A percentile compares a stretch with the other conserved stretches of the same genome.
Conservation (phyloP, 2,797 vertebrate genomes). For the Euthynnus affinis region DNA sequence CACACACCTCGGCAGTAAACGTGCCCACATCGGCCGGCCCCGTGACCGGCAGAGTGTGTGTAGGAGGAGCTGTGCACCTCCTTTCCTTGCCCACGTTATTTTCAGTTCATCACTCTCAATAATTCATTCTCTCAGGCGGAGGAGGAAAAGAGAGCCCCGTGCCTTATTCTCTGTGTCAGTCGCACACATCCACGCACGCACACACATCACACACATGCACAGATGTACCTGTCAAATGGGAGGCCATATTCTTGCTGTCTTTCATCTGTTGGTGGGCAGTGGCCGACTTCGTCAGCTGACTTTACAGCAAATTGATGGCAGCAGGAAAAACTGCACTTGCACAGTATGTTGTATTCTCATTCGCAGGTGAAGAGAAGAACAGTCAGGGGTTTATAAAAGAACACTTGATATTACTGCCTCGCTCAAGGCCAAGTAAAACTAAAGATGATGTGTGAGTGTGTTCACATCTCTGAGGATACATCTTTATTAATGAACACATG, state of each 20-base stretch:
- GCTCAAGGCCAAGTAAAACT: background rate
- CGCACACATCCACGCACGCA: conserved; percentile 17
- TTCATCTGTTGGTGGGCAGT: conserved; percentile 48
- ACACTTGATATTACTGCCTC: background rate
- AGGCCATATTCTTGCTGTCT: conserved; percentile 40
- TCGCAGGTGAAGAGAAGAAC: background rate
- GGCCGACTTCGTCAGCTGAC: conserved; percentile 16
- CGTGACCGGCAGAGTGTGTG: conserved; percentile 65
- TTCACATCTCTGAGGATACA: background rate
- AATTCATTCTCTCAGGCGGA: conserved; percentile 81
- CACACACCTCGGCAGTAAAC: conserved; percentile 52
- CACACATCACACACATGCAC: conserved; percentile 10
- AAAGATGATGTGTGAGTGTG: background rate
- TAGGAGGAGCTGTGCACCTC: conserved; percentile 60
- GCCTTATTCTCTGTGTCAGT: conserved; percentile 52
- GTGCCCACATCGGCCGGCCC: conserved; percentile 54
- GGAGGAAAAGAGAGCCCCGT: conserved; percentile 65
- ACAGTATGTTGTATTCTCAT: conserved; percentile 23
- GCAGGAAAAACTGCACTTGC: conserved; percentile 14
- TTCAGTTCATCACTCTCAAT: conserved; percentile 87
- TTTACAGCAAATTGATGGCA: conserved; percentile 18
- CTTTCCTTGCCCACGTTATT: conserved; percentile 79
- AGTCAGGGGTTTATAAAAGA: conserved; percentile 4
- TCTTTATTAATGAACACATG: background rate
- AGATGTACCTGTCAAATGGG: conserved; percentile 56